These are phyloP conservation scores for Agrilus cyanescens DNA, from an alignment of 2,888 invertebrate species.

Conservation along the genomic window DNA sequence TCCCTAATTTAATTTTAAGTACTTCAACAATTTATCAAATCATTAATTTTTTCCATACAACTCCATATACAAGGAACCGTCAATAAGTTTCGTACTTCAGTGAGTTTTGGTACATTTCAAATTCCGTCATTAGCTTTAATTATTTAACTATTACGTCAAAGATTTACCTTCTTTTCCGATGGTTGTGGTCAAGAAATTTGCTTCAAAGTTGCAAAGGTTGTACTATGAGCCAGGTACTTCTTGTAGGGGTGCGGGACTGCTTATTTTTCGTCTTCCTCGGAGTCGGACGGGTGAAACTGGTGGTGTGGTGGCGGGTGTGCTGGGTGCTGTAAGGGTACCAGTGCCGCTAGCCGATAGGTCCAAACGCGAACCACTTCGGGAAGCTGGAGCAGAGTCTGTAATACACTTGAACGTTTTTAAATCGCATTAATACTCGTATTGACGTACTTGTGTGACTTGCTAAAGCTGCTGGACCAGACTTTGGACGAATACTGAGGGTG, in stretches of 20 bases:
- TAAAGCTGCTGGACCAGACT: conserved; percentile 70
- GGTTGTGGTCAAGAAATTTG: not conserved
- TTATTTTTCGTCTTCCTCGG: conserved; percentile 22
- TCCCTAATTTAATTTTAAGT: too few relatives aligned
- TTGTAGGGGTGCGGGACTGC: conserved; percentile 11
- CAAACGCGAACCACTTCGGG: conserved; percentile 59
- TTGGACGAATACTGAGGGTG: conserved; percentile 46
- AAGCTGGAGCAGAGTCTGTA: conserved; percentile 58
- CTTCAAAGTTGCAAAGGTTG: conserved; percentile 1
- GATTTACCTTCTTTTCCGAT: too few relatives aligned
- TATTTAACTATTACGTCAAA: too few relatives aligned
- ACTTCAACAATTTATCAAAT: too few relatives aligned
- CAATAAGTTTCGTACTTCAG: too few relatives aligned
- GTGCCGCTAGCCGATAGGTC: conserved; percentile 51
- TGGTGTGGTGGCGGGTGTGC: conserved; percentile 62
- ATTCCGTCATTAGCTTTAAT: too few relatives aligned
- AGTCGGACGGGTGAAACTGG: conserved; percentile 54
- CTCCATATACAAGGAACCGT: too few relatives aligned
- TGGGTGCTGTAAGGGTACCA: conserved; percentile 60
- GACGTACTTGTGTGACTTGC: conserved; percentile 55
- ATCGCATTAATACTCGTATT: conserved; percentile 17
- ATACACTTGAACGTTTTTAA: conserved; percentile 5
- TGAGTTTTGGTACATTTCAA: too few relatives aligned
- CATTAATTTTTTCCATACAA: too few relatives aligned
- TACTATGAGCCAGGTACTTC: conserved; percentile 23